Evolutionary conservation across 2,797 vertebrate species (phyloP), one percentile per base, ranked within the genome.

Genomic region (Ctenopoma kingsleyae): DNA sequence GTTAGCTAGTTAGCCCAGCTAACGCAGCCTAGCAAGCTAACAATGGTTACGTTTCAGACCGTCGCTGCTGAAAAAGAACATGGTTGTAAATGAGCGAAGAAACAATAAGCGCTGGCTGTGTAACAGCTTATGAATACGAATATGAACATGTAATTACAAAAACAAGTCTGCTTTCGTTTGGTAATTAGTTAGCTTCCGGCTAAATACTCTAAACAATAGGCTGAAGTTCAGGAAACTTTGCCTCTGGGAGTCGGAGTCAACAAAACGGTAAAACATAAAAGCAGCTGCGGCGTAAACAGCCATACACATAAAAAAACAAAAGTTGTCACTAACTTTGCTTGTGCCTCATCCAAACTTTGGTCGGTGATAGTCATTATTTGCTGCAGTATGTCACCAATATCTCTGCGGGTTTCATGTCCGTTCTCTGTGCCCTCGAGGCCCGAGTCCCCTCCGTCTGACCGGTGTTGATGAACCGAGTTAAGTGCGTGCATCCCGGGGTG

Each of bases 361-460:
- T 98, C 96, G 61, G 97, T 97, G 86, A 98, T 98, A 84, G 96
- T 98, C 97, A 98, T 97, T 81, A 98, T 98, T 87, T 97, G 97
- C 87, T 98, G 97, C 84, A 98, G 89, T 84, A 98, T 97, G 87
- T 97, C 97, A 3, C 96, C 96, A 36, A 97, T 97, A 81, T 97
- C 96, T 90, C 96, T 91, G 87, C 95, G 95, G 89, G 77, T 88
- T 89, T 96, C 96, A 4, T 94, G 94, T 83, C 96, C 96, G 76
- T 95, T 95, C 56, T 96, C 96, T 8, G 93, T 86, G 74, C 92
- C 92, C 71, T 96, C 96, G 63, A 95, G 95, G 92, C 94, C 94
- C 91, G 94, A 70, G 67, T 92, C 93, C 36, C 89, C 92, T 54
- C 90, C 93, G 35, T 93, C 93, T 56, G 92, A 72, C 67, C 92